Base-by-base conservation (phyloP, 53 echinoderm and acorn worm species). In the Patiria pectinifera region DNA sequence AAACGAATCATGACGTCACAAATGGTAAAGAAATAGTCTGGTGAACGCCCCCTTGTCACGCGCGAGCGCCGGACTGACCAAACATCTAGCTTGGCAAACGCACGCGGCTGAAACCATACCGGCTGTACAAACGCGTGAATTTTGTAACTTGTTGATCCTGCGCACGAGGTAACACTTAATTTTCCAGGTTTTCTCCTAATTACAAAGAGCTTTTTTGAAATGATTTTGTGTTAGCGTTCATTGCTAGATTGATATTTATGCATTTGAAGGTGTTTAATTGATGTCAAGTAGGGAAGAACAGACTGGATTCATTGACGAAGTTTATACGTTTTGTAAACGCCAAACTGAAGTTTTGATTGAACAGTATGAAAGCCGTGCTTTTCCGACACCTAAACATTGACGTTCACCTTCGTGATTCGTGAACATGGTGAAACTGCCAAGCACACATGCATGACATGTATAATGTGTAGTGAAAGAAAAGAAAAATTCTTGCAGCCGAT, bases 81-180 rank as follows among this genome's bases (percentile, higher is more conserved):
- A 35, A 35, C 35, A 35, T 35, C 35, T 35, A 35, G 35, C 35
- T 35, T 35, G 1, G 35, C 35, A 16, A 10, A 53, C 82, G 43
- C 24, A 18, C 13, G 69, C 69, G 90, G 63, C 90, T 18, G 81
- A 48, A 43, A 26, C 69, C 35, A 90, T 19, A 90, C 81, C 6
- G 2, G 26, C 63, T 90, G 63, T n/a, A 21, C 60, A 90, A 74
- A 69, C 80, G 90, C 80, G 61, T 6, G 43, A 14, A 14, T 48
- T 72, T 71, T 49, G 1, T n/a, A 35, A 19, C 45, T 45, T 0
- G 4, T 1, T 59, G 59, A 22, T 48, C 48, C 15, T 2, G 43
- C 3, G 11, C 59, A 74, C 47, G 61, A 79, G 63, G 62, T 89
- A 66, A 4, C 6, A 7, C 19, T 78, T 78, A 61, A 59, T 76